A percentile compares a stretch with the other conserved stretches of the same genome.
Evolutionary conservation across 2,113 vertebrate genomes (phyloP).

Genomic region (Nipponia nippon): DNA sequence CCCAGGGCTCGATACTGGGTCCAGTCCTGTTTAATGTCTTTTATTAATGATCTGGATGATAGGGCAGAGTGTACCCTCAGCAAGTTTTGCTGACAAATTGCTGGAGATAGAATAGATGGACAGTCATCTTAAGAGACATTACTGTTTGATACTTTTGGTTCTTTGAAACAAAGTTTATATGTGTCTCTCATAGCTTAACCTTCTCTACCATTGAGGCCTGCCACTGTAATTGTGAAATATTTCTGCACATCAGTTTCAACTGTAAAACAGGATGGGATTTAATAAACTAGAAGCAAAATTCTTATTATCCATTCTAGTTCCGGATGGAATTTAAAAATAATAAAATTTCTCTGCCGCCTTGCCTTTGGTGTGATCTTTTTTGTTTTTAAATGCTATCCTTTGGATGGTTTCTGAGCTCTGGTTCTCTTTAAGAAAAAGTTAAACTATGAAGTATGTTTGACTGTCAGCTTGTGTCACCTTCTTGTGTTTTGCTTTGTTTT

Average conservation of each 20-base stretch:
- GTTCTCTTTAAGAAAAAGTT: not conserved
- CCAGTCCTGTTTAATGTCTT: not conserved
- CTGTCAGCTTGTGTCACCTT: not conserved
- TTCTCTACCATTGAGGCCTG: not conserved
- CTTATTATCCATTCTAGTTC: not conserved
- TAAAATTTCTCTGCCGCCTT: not conserved
- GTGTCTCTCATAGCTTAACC: not conserved
- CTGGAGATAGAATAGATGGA: not conserved
- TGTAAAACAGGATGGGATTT: not conserved
- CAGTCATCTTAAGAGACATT: not conserved
- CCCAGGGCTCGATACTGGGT: not conserved
- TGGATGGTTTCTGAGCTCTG: not conserved
- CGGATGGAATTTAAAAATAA: not conserved
- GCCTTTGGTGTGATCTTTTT: not conserved
- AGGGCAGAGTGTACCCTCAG: not conserved
- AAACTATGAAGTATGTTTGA: not conserved
- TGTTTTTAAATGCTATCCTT: not conserved
- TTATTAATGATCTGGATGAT: not conserved
- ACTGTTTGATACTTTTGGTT: not conserved
- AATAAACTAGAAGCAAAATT: not conserved
- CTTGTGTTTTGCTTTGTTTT: not conserved
- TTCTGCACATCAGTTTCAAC: not conserved
- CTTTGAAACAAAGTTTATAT: not conserved
- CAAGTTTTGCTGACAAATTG: not conserved
- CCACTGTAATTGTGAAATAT: not conserved